Base-by-base conservation (phyloP, 2,113 vertebrate genomes). In the Notothenia coriiceps region DNA sequence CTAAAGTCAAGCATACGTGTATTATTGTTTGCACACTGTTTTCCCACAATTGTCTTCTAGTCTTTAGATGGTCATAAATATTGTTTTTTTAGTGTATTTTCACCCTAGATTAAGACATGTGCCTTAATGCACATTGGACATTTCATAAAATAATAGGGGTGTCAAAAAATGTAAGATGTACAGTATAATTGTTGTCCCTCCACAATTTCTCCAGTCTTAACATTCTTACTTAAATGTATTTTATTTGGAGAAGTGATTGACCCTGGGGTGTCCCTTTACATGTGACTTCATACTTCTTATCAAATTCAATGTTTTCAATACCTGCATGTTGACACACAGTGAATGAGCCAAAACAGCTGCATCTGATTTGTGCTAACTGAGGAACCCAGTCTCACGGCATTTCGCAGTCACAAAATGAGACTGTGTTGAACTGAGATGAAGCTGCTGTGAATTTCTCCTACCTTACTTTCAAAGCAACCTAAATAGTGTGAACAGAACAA, bases 271-370 rank as follows among this genome's bases (percentile, higher is more conserved):
- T 25, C 17, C 2, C 29, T 46, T 77, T n/a, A 54, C 4, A 46
- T 46, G 6, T 29, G 29, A 67, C 20, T n/a, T 61, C 49, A 44
- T 6, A 10, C 20, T 15, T 47, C 77, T 77, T 51, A 70, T 70
- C 51, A 68, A 44, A 60, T 44, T 2, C 29, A 69, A 51, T 44
- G 33, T 35, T 74, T 74, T 63, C 50, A 59, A 43, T 44, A 67
- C 65, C 64, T 63, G 70, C 14, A 18, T 57, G 51, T 63, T 80
- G 43, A 35, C 17, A 33, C 46, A 15, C 50, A n/a, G 33, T 2
- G 51, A 54, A 33, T 25, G 44, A 70, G 49, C 52, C 55, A 61
- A 59, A 43, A 57, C 80, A 82, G 77, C 80, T 77, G 74, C 50
- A 69, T 29, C 62, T 70, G 17, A 79, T 69, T 79, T 54, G 25